These are phyloP conservation scores for Pantala flavescens DNA, from an alignment of 1,140 invertebrate species.

Conservation along the genomic window DNA sequence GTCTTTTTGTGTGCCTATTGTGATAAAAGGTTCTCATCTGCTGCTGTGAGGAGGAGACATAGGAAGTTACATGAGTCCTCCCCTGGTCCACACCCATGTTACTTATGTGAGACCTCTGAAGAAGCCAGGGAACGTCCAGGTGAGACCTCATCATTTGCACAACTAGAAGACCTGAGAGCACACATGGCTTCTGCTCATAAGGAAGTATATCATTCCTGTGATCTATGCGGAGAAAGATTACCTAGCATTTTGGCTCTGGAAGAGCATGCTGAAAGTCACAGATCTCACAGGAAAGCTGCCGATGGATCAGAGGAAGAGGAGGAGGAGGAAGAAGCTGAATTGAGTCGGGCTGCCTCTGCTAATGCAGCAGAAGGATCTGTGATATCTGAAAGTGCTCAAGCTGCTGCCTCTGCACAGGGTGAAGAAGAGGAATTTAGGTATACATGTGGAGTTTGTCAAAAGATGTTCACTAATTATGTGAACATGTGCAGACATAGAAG, in stretches of 20 bases:
- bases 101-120: conserved; percentile 19
- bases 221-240: conserved; percentile 9
- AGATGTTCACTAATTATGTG: conserved; percentile 26
- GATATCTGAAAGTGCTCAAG: background rate
- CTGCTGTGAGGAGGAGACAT: conserved; percentile 27
- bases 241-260: background rate
- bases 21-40: conserved; percentile 26
- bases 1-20: conserved; percentile 27
- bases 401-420: background rate
- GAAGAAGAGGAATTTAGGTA: conserved; percentile 17
- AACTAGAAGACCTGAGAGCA: background rate
- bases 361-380: background rate
- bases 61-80: conserved; percentile 26
- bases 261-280: background rate
- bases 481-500: conserved; percentile 29
- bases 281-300: background rate
- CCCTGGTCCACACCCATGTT: conserved; percentile 23
- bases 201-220: conserved; percentile 11
- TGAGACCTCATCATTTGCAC: background rate
- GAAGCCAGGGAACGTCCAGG: background rate
- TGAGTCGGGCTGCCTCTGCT: conserved; percentile 20
- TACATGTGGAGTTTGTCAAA: conserved; percentile 27
- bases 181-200: background rate
- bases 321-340: conserved; percentile 45
- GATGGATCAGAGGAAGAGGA: background rate